Percentiles rank a stretch among this genome's conserved stretches.
Conservation (phyloP, 2,113 vertebrate genomes). For the Xenus cinereus region DNA sequence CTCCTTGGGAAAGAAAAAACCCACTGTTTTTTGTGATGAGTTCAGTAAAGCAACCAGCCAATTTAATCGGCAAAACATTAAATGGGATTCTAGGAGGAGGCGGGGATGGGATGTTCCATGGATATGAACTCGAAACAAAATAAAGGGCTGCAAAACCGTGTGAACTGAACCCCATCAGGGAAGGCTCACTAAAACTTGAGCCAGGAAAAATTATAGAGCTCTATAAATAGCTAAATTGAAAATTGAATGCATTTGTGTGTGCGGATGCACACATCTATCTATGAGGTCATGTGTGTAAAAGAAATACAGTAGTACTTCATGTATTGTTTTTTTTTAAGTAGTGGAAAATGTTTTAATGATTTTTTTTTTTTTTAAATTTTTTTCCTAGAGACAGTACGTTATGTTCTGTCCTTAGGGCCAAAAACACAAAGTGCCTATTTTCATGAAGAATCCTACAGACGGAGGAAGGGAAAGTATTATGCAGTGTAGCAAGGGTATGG, state of each 20-base stretch:
- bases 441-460: conserved; percentile 63
- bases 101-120: background rate
- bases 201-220: conserved; percentile 48
- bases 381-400: conserved; percentile 46
- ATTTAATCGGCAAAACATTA: background rate
- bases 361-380: background rate
- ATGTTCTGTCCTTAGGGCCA: conserved; percentile 57
- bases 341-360: conserved; percentile 44
- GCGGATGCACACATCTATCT: conserved; percentile 11
- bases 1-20: background rate
- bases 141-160: background rate
- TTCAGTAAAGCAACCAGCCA: background rate
- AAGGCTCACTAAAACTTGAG: conserved; percentile 21
- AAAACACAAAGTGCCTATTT: conserved; percentile 57
- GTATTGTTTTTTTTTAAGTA: background rate
- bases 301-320: conserved; percentile 51
- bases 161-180: conserved; percentile 22
- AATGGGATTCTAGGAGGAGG: background rate
- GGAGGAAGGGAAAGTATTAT: conserved; percentile 67
- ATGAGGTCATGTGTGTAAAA: conserved; percentile 15
- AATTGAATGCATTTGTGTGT: conserved; percentile 38
- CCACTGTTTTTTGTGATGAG: background rate
- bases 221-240: conserved; percentile 63
- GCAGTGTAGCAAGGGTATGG: conserved; percentile 58
- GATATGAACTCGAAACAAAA: background rate